Evolutionary conservation across 2,888 invertebrate genomes (phyloP), one percentile per base, ranked within the genome.

Genomic region (Hypsopygia costalis): DNA sequence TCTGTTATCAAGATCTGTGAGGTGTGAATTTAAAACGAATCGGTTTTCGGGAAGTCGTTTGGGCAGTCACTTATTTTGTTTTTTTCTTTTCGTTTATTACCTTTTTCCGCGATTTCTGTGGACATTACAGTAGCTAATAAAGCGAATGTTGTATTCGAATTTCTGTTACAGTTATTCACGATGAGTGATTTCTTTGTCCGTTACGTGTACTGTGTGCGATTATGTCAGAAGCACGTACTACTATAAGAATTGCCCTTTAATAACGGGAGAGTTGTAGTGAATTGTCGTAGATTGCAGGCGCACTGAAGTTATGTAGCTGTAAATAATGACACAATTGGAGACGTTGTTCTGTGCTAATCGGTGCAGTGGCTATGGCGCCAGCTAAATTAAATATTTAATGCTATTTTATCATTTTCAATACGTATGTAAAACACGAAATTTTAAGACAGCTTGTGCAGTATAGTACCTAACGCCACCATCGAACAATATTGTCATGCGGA

Each of bases 211-310:
- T 62, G 67, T 70, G 74, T 69, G 72, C 70, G 70, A 80, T 82
- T 80, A 80, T 69, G 69, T 69, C 69, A 69, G 77, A 62, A 69
- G 69, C 81, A 82, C 81, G 79, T 81, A 75, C 73, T n/a, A 65
- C 61, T 55, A 69, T 69, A 74, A 73, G 77, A 81, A 83, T 82
- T 79, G 78, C 81, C 72, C 78, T 81, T 77, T 82, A 85, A 85
- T 86, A 83, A 83, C 83, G 75, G 78, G 64, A 72, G 64, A 71
- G 65, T 63, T 68, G 68, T 69, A 73, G 77, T 73, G 76, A 77
- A 79, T 79, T 76, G 77, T 77, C 73, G 77, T 77, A 78, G 81
- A 85, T 82, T 83, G 73, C 72, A 75, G 74, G 69, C 75, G 69
- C 69, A 74, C 76, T 75, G 71, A 70, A 70, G 63, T 67, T 63